These are phyloP conservation scores for Pipistrellus kuhlii DNA, from an alignment of 2,797 vertebrate species.

Conservation along the genomic window DNA sequence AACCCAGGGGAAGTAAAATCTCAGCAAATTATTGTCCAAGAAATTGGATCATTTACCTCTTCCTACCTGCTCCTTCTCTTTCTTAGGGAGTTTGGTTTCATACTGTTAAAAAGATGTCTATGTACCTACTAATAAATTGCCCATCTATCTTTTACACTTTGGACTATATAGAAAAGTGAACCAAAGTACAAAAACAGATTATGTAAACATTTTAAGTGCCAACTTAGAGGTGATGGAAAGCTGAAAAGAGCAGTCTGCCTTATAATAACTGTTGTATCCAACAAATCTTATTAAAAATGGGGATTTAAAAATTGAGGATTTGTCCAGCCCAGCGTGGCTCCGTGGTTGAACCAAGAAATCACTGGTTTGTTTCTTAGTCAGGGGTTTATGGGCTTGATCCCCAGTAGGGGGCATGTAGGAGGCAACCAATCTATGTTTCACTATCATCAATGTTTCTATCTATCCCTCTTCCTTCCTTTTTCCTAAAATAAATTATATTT, in stretches of 20 bases:
- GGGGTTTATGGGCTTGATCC: too few relatives aligned
- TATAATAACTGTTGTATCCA: neutral
- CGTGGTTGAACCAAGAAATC: too few relatives aligned
- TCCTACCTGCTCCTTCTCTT: neutral
- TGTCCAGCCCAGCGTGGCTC: too few relatives aligned
- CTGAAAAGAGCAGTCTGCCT: neutral
- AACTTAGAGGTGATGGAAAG: neutral
- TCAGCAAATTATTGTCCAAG: neutral
- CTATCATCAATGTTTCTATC: too few relatives aligned
- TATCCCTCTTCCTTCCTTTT: too few relatives aligned
- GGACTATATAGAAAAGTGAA: neutral
- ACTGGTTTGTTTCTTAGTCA: too few relatives aligned
- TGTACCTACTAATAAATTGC: neutral
- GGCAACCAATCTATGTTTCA: too few relatives aligned
- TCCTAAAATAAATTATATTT: too few relatives aligned
- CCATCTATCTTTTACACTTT: neutral
- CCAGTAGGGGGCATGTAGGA: too few relatives aligned
- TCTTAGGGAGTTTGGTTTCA: neutral
- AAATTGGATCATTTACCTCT: rapidly evolving
- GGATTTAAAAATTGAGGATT: neutral
- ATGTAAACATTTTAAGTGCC: neutral
- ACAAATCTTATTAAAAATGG: neutral
- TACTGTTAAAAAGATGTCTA: neutral
- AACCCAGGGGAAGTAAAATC: neutral
- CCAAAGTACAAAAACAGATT: neutral